Percentiles rank a stretch among this genome's conserved stretches.
Conservation (phyloP, 1,140 invertebrate genomes). For the Anastrepha ludens region DNA sequence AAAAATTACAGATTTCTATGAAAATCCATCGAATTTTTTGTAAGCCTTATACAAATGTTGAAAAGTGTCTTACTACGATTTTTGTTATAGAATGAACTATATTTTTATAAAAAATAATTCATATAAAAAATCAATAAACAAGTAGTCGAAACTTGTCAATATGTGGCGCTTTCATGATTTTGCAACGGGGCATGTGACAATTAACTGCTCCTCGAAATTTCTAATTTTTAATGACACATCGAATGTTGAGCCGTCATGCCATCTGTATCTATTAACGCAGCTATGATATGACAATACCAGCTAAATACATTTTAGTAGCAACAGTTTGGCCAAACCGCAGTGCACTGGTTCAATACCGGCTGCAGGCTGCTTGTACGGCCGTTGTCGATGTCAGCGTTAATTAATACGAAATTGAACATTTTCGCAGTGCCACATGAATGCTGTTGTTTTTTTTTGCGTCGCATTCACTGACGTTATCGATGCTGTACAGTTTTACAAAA, state of each 20-base stretch:
- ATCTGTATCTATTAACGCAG: background rate
- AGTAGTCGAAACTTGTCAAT: no score
- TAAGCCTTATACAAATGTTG: no score
- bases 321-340: background rate
- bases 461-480: background rate
- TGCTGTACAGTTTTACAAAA: background rate
- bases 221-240: background rate
- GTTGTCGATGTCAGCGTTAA: background rate
- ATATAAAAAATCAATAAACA: no score
- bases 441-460: background rate
- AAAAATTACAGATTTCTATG: no score
- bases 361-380: background rate
- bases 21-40: no score
- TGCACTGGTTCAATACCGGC: background rate
- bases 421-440: conserved; percentile 5
- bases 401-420: conserved; percentile 1
- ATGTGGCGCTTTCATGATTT: background rate
- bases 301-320: no score
- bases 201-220: background rate
- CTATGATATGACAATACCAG: background rate
- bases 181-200: background rate
- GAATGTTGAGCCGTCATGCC: conserved; percentile 5
- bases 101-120: no score
- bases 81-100: no score
- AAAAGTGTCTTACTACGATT: no score